Evolutionary conservation across 2,113 vertebrate species (phyloP).

Genomic region (Microcebus tavaratra): DNA sequence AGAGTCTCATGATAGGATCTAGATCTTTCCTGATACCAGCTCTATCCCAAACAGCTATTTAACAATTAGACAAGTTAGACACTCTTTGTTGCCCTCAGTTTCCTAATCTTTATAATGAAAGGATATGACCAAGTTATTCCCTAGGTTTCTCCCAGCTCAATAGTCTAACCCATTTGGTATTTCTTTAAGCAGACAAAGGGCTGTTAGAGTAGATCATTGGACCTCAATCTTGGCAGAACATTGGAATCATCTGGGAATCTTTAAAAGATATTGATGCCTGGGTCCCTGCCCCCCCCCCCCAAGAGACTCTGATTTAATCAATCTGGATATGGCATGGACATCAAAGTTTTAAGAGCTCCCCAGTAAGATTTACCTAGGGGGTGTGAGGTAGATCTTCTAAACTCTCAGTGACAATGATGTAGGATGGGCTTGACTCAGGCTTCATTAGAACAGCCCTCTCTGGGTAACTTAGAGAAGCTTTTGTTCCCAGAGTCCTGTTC

Average conservation of each 20-base stretch:
- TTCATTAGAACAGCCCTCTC: not conserved
- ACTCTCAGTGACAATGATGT: not conserved
- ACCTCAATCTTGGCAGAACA: not conserved
- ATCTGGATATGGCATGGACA: not conserved
- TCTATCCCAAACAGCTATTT: not conserved
- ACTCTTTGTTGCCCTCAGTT: not conserved
- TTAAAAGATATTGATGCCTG: not conserved
- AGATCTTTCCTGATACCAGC: not conserved
- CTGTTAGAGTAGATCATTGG: not conserved
- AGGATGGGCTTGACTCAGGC: not conserved
- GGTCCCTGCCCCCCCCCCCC: not conserved
- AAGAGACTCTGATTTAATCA: not conserved
- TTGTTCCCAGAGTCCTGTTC: not conserved
- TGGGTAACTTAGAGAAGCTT: not conserved
- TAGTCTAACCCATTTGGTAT: not conserved
- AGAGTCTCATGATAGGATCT: not conserved
- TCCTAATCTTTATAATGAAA: not conserved
- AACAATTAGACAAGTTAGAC: not conserved
- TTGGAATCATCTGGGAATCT: not conserved
- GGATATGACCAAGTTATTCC: not conserved
- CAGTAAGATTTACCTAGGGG: not conserved
- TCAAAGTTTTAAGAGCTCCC: not conserved
- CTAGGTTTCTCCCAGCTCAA: not conserved
- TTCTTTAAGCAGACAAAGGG: not conserved
- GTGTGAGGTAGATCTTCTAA: not conserved